phyloP scores from a whole-genome alignment of 2,888 invertebrate genomes.

The Thyatira batis region DNA sequence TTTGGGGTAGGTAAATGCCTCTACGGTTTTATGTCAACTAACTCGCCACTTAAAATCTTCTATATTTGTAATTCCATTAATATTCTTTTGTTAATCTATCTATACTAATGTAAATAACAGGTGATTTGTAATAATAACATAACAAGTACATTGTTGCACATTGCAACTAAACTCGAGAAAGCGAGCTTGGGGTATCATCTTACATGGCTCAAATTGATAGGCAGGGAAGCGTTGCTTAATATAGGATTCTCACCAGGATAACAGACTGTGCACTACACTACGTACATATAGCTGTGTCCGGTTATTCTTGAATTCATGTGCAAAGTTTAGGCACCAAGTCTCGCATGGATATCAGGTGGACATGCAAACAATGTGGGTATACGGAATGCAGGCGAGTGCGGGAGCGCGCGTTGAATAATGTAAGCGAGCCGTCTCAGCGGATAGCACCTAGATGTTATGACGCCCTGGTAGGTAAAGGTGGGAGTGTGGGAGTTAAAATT shows the following conservation, averaged over 20 bases:
- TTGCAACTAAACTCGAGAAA: neutral
- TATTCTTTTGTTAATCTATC: too few relatives aligned
- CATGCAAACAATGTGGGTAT: constrained; percentile 57
- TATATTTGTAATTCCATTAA: neutral
- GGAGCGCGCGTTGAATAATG: constrained; percentile 68
- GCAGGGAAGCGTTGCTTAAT: neutral
- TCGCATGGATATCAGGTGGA: constrained; percentile 49
- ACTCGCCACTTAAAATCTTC: neutral
- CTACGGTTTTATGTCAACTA: neutral
- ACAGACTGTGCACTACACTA: neutral
- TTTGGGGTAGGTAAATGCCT: neutral
- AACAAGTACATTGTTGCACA: too few relatives aligned
- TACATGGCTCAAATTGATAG: neutral
- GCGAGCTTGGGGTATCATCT: neutral
- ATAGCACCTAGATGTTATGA: constrained; percentile 47
- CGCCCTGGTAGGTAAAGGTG: constrained; percentile 36
- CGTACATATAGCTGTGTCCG: constrained; percentile 17
- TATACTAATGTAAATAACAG: too few relatives aligned
- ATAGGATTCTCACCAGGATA: neutral
- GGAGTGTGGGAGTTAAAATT: constrained; percentile 34
- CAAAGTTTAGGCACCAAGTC: constrained; percentile 36
- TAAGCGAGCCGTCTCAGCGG: constrained; percentile 44
- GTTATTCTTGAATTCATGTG: constrained; percentile 24
- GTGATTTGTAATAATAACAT: too few relatives aligned
- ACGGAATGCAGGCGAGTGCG: constrained; percentile 52